Conservation (phyloP, 2,113 vertebrate genomes). For the Catharus minimus region DNA sequence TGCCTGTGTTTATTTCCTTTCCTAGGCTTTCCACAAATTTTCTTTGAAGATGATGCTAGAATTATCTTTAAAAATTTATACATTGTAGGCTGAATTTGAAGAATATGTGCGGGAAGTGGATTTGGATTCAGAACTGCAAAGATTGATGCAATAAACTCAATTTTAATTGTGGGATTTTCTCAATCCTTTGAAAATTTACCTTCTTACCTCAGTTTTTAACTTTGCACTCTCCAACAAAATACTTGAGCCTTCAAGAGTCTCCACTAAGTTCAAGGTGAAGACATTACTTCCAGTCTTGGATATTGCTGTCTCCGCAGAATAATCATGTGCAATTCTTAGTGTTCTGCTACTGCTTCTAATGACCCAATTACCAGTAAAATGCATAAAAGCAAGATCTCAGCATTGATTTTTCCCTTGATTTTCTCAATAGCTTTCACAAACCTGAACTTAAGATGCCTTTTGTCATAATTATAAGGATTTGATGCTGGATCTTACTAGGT, state of each 20-base stretch:
- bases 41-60: background rate
- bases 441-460: slow-evolving; percentile 24
- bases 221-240: background rate
- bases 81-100: background rate
- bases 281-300: slow-evolving; percentile 8
- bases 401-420: slow-evolving; percentile 56
- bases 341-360: slow-evolving; percentile 48
- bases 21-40: background rate
- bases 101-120: background rate
- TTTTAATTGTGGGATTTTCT: background rate
- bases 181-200: background rate
- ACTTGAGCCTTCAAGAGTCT: background rate
- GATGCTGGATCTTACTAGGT: background rate
- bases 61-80: background rate
- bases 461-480: slow-evolving; percentile 28
- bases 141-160: background rate
- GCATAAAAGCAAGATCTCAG: slow-evolving; percentile 52
- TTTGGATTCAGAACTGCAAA: background rate
- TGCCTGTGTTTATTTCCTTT: background rate
- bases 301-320: slow-evolving; percentile 31
- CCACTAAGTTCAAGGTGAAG: slow-evolving; percentile 61
- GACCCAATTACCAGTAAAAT: slow-evolving; percentile 61
- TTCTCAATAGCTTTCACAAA: slow-evolving; percentile 44
- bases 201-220: slow-evolving; percentile 7
- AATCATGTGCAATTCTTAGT: slow-evolving; percentile 25